These are phyloP conservation scores for Brachionus koreanus DNA, from an alignment of 1,140 invertebrate genomes.

Conservation along the genomic window DNA sequence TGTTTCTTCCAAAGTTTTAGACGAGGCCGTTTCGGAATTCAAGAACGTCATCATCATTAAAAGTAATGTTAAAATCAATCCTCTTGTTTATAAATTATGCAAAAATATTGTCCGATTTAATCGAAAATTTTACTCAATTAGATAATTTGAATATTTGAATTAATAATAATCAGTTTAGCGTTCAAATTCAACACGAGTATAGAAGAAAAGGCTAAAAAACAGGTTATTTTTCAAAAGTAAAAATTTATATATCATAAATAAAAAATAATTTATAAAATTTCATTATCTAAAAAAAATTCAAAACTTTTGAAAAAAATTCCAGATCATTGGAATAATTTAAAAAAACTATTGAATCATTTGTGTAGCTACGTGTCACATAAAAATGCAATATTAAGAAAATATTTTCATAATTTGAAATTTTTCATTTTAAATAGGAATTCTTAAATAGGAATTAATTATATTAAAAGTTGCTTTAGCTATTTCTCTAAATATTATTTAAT, in stretches of 20 bases:
- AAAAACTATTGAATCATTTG: no score
- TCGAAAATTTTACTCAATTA: no score
- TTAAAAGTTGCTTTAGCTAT: neutral
- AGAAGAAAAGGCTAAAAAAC: no score
- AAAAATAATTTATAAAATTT: neutral
- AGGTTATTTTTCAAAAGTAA: no score
- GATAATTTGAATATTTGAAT: no score
- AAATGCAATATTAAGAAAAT: neutral
- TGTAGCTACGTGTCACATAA: neutral
- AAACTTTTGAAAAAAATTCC: no score
- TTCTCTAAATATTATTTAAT: neutral
- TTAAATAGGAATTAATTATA: neutral
- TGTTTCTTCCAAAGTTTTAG: constrained; percentile 1
- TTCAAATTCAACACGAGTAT: no score
- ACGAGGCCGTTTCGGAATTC: constrained; percentile 34
- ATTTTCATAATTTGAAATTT: neutral
- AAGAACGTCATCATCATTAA: constrained; percentile 36
- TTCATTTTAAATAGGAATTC: neutral
- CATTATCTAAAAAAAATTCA: neutral
- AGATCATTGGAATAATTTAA: no score
- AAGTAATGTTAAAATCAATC: neutral
- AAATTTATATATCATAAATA: neutral
- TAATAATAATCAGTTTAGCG: no score
- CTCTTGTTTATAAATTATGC: neutral
- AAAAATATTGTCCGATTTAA: no score